Evolutionary conservation across 2,888 invertebrate species (phyloP).

Genomic region (Acrocera orbiculus): DNA sequence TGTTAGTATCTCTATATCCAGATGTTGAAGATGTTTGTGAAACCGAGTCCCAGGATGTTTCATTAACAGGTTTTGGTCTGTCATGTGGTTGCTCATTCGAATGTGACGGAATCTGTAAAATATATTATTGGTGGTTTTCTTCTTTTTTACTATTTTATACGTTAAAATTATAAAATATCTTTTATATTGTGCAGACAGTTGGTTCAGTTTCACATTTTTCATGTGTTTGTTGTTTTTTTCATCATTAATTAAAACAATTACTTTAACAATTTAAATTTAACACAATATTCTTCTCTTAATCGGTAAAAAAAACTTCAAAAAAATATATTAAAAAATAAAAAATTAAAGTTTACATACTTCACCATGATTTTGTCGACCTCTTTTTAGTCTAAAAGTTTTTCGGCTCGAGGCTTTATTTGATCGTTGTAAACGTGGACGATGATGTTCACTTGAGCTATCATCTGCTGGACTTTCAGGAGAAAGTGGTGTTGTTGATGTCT

Average conservation of each 20-base stretch:
- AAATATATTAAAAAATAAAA: neutral
- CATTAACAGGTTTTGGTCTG: slow-evolving; percentile 31
- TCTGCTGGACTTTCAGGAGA: slow-evolving; percentile 55
- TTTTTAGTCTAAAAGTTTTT: slow-evolving; percentile 77
- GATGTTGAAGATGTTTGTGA: slow-evolving; percentile 76
- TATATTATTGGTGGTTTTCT: no score
- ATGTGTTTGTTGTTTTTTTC: no score
- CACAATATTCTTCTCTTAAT: slow-evolving; percentile 1
- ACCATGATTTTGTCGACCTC: slow-evolving; percentile 52
- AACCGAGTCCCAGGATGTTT: slow-evolving; percentile 65
- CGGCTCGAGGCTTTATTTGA: slow-evolving; percentile 88
- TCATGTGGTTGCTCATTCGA: slow-evolving; percentile 15
- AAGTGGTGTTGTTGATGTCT: slow-evolving; percentile 54
- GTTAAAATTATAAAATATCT: no score
- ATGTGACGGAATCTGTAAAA: slow-evolving; percentile 6
- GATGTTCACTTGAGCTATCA: slow-evolving; percentile 46
- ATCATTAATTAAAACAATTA: neutral
- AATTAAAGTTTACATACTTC: slow-evolving; percentile 41
- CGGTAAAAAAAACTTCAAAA: neutral
- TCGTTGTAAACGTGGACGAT: slow-evolving; percentile 56
- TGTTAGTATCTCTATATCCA: slow-evolving; percentile 58
- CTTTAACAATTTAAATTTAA: neutral
- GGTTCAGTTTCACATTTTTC: no score
- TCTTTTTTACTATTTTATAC: no score
- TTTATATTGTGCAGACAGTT: no score